Evolutionary conservation across 1,140 invertebrate genomes (phyloP), one percentile per base, ranked within the genome.

Genomic region (Rhizoglyphus robini): DNA sequence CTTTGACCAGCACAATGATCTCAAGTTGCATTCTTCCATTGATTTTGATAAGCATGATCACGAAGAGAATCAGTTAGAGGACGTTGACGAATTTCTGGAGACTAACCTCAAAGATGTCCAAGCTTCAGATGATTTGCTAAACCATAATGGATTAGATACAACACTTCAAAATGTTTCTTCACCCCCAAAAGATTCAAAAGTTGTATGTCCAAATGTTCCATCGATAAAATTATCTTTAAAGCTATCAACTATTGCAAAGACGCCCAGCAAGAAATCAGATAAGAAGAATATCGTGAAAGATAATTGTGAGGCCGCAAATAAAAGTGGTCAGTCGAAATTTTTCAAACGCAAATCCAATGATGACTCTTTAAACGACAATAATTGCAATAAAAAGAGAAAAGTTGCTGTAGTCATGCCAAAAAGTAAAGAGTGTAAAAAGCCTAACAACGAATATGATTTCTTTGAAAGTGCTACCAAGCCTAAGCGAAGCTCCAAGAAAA

Each of bases 31-130:
- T 54, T 5, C 51, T 54, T 8, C 51, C 20, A 20, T 54, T 32
- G 51, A 54, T 27, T 54, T 5, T 27, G 51, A 54, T 41, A 18
- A n/a, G 8, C 15, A 23, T 2, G 48, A 51, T 34, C 15, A 20
- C 36, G 15, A 11, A 20, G 58, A 60, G 4, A 60, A 60, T 46
- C 58, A 27, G 11, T 60, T 60, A 8, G 36, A 29, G 15, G 58
- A 60, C 15, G 58, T 60, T n/a, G 58, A 60, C 27, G 58, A 60
- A 18, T 60, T 60, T 60, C 38, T 60, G 3, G 27, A 60, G 29
- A 32, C 13, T 32, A 30, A 60, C 25, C 27, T 32, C 27, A 30
- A 32, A 46, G 48, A 51, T 18, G 36, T 41, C 18, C 36, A 41
- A 51, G 13, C 48, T n/a, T 27, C 48, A 27, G 48, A n/a, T n/a